Conservation (phyloP, 92 coral and sea anemone species). For the Metridium senile region DNA sequence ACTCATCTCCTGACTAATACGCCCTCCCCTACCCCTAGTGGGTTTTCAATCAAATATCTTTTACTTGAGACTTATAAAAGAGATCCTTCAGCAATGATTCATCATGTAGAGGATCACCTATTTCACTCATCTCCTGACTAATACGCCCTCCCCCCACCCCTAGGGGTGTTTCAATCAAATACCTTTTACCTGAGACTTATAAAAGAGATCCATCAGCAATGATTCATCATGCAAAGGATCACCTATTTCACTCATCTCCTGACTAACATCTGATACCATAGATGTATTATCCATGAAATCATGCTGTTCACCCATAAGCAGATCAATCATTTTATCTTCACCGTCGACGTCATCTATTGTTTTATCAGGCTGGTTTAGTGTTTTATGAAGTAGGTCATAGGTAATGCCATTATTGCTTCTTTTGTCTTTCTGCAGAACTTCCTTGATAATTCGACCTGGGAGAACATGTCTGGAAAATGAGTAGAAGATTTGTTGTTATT, state of each 20-base stretch:
- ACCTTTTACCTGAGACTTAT: slow-evolving; percentile 66
- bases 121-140: slow-evolving; percentile 58
- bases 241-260: slow-evolving; percentile 79
- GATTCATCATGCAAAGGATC: slow-evolving; percentile 93
- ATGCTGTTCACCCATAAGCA: slow-evolving; percentile 61
- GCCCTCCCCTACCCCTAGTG: too few relatives aligned
- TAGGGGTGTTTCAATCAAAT: background rate
- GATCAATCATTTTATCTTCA: slow-evolving; percentile 71
- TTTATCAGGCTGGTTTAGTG: slow-evolving; percentile 19
- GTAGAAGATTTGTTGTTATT: background rate
- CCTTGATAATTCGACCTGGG: slow-evolving; percentile 82
- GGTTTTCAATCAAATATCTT: background rate
- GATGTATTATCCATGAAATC: slow-evolving; percentile 51
- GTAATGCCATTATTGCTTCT: background rate
- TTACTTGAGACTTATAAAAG: slow-evolving; percentile 79
- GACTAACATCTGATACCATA: slow-evolving; percentile 59
- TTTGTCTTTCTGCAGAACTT: slow-evolving; percentile 58
- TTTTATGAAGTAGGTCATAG: background rate
- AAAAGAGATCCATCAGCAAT: slow-evolving; percentile 82
- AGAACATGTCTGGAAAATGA: slow-evolving; percentile 53
- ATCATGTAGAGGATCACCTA: slow-evolving; percentile 87
- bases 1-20: slow-evolving; percentile 43
- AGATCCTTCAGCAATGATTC: slow-evolving; percentile 87
- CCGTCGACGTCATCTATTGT: slow-evolving; percentile 7
- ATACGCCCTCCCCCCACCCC: too few relatives aligned